A percentile compares a stretch with the other conserved stretches of the same genome.
Conservation (phyloP, 2,888 invertebrate species). For the Baronia brevicornis region DNA sequence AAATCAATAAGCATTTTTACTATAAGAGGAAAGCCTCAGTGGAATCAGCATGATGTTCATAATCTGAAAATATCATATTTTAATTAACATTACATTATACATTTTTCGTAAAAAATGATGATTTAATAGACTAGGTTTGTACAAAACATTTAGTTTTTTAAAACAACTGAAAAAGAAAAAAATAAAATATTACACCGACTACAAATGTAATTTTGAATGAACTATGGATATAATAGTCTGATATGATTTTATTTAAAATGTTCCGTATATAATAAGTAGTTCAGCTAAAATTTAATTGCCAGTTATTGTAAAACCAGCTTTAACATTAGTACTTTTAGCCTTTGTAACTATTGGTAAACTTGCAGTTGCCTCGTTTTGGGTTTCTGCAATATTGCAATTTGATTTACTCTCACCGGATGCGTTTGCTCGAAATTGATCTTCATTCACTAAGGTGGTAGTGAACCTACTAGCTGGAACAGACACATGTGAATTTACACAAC, state of each 20-base stretch:
- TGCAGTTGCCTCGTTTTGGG: slow-evolving; percentile 12
- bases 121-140: too few species aligned
- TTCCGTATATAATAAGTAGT: too few species aligned
- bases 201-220: too few species aligned
- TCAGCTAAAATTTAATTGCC: too few species aligned
- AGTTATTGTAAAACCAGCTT: slow-evolving; percentile 52
- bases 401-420: slow-evolving; percentile 38
- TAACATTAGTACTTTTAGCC: slow-evolving; percentile 45
- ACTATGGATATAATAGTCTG: too few species aligned
- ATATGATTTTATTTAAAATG: too few species aligned
- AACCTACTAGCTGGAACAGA: slow-evolving; percentile 48
- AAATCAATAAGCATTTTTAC: slow-evolving; percentile 18
- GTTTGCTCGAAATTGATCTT: slow-evolving; percentile 40
- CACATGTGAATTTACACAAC: slow-evolving; percentile 31
- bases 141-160: too few species aligned
- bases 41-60: slow-evolving; percentile 23
- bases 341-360: slow-evolving; percentile 45
- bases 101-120: too few species aligned
- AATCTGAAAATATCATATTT: slow-evolving; percentile 28
- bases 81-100: slow-evolving; percentile 5
- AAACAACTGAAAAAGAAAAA: too few species aligned
- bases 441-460: slow-evolving; percentile 57
- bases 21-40: slow-evolving; percentile 23
- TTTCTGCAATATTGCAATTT: slow-evolving; percentile 28
- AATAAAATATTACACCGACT: too few species aligned